Evolutionary conservation across 2,113 vertebrate genomes (phyloP), one percentile per base, ranked within the genome.

Genomic region (Trogon surrucura): DNA sequence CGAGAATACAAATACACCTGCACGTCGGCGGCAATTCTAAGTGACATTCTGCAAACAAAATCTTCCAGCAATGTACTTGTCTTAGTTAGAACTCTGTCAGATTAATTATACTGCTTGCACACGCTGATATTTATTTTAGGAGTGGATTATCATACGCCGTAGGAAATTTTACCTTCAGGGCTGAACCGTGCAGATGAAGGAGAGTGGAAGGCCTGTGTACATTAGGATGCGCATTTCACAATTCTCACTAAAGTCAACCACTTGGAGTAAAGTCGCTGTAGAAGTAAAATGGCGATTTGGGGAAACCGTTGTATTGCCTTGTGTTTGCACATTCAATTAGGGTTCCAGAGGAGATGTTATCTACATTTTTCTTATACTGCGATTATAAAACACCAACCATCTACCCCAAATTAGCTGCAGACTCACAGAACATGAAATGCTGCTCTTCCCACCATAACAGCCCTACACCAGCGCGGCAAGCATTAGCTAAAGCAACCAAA

Each of bases 1-100:
- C 29, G 44, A 53, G 95, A 92, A 88, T 69, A 77, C 86, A 90
- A 92, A 95, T 45, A 54, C 20, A 94, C 78, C 92, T 80, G 69
- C 70, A 26, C n/a, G 0, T 14, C 3, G 72, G 4, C 1, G 7
- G 53, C 44, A 44, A 16, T 7, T 57, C 58, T 45, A 7, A 38
- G 82, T 11, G 79, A 54, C 73, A 21, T 30, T 77, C 64, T 23
- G 80, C 87, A 91, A 88, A 88, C 60, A 56, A 51, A 77, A 69
- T 54, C 66, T 82, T 65, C 75, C 79, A 73, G 80, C 45, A 29
- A 25, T 26, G 38, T 3, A 62, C 81, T 80, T 26, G 23, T 60
- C 89, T 80, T 48, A 27, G 62, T 25, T 58, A 60, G 61, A 74
- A 71, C 57, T 70, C 36, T 36, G 71, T 62, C 80, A 83, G 41